Evolutionary conservation across 2,113 vertebrate genomes (phyloP), one percentile per base, ranked within the genome.

Genomic region (Geothlypis trichas): DNA sequence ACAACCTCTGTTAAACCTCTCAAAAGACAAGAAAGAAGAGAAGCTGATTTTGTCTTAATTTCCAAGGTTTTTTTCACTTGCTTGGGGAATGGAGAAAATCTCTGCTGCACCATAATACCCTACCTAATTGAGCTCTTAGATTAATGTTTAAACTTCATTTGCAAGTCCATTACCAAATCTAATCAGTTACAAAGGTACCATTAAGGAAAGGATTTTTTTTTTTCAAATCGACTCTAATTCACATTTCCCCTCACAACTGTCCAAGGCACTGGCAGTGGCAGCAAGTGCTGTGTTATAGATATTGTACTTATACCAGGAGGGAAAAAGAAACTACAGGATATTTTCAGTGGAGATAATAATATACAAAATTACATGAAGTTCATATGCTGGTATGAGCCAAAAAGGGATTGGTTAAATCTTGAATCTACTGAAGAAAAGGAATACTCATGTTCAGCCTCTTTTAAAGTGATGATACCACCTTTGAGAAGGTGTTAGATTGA

Each of bases 121-220:
- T 75, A 68, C 93, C 75, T 94, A 97, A 96, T 88, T 95, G 95
- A 96, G 95, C 87, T 95, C 76, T 94, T 96, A 95, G 93, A 97
- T 96, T 95, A 97, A 96, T 95, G 92, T 91, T 95, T 97, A 96
- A 97, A 95, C 95, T 95, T 97, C 94, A 97, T 97, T 96, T 96
- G 89, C 93, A 96, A 96, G 92, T 96, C 93, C 93, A 97, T 97
- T 97, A 96, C 84, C 73, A 96, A 96, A 96, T 91, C 89, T 95
- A 93, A 96, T 96, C 94, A 97, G 80, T 93, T 96, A 93, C 89
- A 90, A 94, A 87, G 80, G 89, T 96, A 86, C 81, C 68, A 96
- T 94, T 94, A 96, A 87, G 62, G 73, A 92, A 66, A 63, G 27
- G 51, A 26, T 63, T 79, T 93, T 92, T 87, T n/a, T 49, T 72